phyloP scores from a whole-genome alignment of 2,888 invertebrate species.

The Pseudococcus viburni region DNA sequence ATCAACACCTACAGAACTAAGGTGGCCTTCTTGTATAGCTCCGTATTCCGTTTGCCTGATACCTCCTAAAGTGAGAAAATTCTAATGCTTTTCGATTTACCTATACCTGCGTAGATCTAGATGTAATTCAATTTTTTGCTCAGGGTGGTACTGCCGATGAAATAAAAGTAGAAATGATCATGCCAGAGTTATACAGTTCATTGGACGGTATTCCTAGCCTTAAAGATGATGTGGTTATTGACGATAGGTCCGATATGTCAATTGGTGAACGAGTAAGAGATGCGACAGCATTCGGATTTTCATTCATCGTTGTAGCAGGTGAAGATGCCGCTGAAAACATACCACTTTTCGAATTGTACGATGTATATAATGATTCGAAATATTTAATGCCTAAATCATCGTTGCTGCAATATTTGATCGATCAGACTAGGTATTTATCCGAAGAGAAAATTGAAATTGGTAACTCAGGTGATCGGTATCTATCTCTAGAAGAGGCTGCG shows the following conservation, averaged over 20 bases:
- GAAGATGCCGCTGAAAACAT: constrained; percentile 73
- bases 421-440: constrained; percentile 9
- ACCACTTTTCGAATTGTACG: constrained; percentile 75
- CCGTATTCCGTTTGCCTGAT: constrained; percentile 87
- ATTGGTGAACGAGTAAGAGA: constrained; percentile 86
- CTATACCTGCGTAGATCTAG: neutral
- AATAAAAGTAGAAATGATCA: constrained; percentile 72
- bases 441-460: constrained; percentile 23
- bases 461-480: no score
- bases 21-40: constrained; percentile 86
- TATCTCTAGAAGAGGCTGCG: no score
- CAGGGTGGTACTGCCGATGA: constrained; percentile 83
- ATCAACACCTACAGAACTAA: constrained; percentile 76
- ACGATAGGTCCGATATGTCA: constrained; percentile 84
- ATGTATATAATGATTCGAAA: constrained; percentile 70
- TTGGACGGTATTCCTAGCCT: constrained; percentile 72
- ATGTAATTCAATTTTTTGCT: neutral
- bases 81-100: neutral
- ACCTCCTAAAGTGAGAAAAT: constrained; percentile 84
- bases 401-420: constrained; percentile 42
- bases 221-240: constrained; percentile 79
- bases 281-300: constrained; percentile 82
- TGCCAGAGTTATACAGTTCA: constrained; percentile 74
- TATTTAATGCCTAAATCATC: constrained; percentile 47
- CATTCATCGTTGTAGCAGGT: constrained; percentile 84